These are phyloP conservation scores for Lordiphosa andalusiaca DNA, from an alignment of 2,888 invertebrate genomes.

Conservation along the genomic window DNA sequence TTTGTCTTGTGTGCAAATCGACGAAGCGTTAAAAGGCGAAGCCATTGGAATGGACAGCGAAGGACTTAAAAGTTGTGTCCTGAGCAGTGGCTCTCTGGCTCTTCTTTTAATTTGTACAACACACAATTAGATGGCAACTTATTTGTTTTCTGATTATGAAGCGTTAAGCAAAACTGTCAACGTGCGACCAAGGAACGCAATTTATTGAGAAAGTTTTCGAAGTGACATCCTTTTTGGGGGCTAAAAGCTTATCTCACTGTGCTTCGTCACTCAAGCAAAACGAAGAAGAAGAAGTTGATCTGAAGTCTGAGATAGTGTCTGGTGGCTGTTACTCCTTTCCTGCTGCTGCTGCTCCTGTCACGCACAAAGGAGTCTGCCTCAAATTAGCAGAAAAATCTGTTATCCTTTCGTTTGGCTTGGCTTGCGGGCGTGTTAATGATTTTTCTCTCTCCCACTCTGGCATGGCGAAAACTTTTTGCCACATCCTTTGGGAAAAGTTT, in stretches of 20 bases:
- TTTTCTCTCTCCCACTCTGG: slow-evolving; percentile 51
- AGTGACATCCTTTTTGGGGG: slow-evolving; percentile 35
- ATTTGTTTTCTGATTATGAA: slow-evolving; percentile 80
- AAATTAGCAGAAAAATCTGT: slow-evolving; percentile 77
- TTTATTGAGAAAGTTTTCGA: slow-evolving; percentile 77
- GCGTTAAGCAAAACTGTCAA: slow-evolving; percentile 80
- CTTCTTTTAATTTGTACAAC: slow-evolving; percentile 57
- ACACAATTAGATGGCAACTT: slow-evolving; percentile 76
- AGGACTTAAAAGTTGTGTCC: slow-evolving; percentile 21
- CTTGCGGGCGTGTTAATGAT: slow-evolving; percentile 79
- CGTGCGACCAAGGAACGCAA: slow-evolving; percentile 70
- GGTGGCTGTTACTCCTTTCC: slow-evolving; percentile 18
- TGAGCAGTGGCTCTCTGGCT: slow-evolving; percentile 19
- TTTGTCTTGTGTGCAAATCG: slow-evolving; percentile 78
- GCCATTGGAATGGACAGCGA: slow-evolving; percentile 44
- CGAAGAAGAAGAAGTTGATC: slow-evolving; percentile 74
- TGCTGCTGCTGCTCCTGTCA: slow-evolving; percentile 53
- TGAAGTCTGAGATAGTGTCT: slow-evolving; percentile 56
- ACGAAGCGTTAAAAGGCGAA: slow-evolving; percentile 76
- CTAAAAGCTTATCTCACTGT: slow-evolving; percentile 68
- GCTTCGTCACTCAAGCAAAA: slow-evolving; percentile 74
- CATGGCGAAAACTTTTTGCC: slow-evolving; percentile 34
- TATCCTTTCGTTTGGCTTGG: slow-evolving; percentile 77
- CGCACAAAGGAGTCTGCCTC: slow-evolving; percentile 77
- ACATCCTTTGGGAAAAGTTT: slow-evolving; percentile 26